These are phyloP conservation scores for Ceratina calcarata DNA, from an alignment of 1,140 invertebrate species.

Conservation along the genomic window DNA sequence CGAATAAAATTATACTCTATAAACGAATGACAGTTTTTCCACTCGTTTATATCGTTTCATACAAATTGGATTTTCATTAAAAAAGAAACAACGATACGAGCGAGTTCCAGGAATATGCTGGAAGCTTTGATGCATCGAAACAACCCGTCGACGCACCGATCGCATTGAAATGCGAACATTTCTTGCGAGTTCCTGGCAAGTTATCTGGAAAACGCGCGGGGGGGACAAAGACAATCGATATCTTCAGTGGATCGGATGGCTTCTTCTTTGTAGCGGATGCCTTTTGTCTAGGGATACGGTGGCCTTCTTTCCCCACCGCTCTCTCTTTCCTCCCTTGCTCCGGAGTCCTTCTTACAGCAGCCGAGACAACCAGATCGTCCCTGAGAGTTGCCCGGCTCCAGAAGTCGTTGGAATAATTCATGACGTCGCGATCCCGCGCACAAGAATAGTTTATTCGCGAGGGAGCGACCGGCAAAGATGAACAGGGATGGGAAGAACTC, in stretches of 20 bases:
- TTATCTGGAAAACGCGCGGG: conserved; percentile 22
- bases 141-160: neutral
- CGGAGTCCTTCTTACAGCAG: conserved; percentile 23
- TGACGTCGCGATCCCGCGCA: conserved; percentile 68
- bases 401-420: conserved; percentile 71
- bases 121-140: neutral
- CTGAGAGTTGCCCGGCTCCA: conserved; percentile 54
- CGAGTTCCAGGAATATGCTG: too few species aligned
- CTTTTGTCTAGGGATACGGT: conserved; percentile 45
- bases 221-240: conserved; percentile 39
- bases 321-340: neutral
- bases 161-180: conserved; percentile 22
- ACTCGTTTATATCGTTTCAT: too few species aligned
- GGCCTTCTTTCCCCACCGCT: conserved; percentile 29
- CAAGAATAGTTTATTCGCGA: conserved; percentile 71
- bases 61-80: too few species aligned
- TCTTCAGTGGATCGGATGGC: conserved; percentile 19
- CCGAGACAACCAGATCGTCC: conserved; percentile 62
- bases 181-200: conserved; percentile 12
- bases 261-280: conserved; percentile 20
- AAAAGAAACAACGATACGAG: too few species aligned
- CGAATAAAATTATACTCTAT: too few species aligned
- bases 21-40: too few species aligned
- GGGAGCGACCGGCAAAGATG: neutral
- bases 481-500: neutral